Evolutionary conservation across 2,797 vertebrate genomes (phyloP).

Genomic region (Percopsis omiscomaycus): DNA sequence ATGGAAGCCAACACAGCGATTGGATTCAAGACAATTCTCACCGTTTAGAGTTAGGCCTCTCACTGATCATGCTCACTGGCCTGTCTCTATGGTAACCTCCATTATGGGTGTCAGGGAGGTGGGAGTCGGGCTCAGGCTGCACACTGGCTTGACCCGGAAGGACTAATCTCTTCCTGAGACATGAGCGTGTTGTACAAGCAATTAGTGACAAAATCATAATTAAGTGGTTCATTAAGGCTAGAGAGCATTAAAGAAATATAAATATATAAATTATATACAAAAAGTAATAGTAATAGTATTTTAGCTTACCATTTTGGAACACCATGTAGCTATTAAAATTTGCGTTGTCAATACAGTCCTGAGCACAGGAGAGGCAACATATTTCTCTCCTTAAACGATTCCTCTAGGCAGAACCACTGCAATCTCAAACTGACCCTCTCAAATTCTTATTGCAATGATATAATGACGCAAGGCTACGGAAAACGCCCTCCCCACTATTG

Average conservation of each 20-base stretch:
- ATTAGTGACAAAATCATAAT: constrained; percentile 31
- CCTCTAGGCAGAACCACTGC: constrained; percentile 63
- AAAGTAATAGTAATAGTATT: not conserved
- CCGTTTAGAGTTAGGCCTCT: constrained; percentile 75
- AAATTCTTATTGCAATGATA: constrained; percentile 59
- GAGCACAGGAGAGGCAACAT: constrained; percentile 53
- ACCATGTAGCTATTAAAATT: constrained; percentile 36
- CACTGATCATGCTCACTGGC: constrained; percentile 68
- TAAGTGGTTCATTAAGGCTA: not conserved
- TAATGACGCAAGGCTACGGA: constrained; percentile 47
- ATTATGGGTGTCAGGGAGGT: constrained; percentile 71
- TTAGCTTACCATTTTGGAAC: constrained; percentile 21
- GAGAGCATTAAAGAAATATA: not conserved
- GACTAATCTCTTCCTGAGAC: constrained; percentile 37
- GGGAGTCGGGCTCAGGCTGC: constrained; percentile 17
- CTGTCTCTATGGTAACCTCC: constrained; percentile 83
- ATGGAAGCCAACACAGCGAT: constrained; percentile 64
- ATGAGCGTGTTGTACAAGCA: constrained; percentile 17
- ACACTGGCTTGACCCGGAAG: constrained; percentile 33
- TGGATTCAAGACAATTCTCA: constrained; percentile 76
- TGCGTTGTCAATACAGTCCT: constrained; percentile 58
- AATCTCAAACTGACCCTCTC: constrained; percentile 54
- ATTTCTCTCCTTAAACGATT: constrained; percentile 55
- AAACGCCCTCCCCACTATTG: constrained; percentile 36
- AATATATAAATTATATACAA: constrained; percentile 4